Evolutionary conservation across 2,113 vertebrate genomes (phyloP), one percentile per base, ranked within the genome.

Genomic region (Scytalopus superciliaris): DNA sequence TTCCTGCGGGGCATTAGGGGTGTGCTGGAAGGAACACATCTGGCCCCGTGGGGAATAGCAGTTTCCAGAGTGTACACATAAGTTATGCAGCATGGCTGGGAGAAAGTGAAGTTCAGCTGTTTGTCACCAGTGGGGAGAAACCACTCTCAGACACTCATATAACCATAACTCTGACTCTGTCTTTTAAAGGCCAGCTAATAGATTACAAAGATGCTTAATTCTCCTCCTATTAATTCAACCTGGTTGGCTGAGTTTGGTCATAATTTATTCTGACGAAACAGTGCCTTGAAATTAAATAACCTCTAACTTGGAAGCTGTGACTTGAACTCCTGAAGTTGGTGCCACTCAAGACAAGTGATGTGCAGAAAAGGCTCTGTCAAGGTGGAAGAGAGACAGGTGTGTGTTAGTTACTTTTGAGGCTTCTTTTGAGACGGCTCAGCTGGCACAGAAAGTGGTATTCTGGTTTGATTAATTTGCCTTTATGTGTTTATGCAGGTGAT

Each of bases 401-500:
- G 2, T 45, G 6, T 21, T 45, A 35, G 4, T 84, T 75, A 72
- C 35, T 89, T 44, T 56, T 27, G 39, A 68, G 9, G 7, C 35
- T 49, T 39, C n/a, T 63, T 67, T 53, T 47, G 56, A 72, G 53
- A 25, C 60, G 21, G 14, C 14, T 88, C 9, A 6, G 4, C 37
- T 28, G 17, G 5, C 53, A 92, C 52, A 37, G 67, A 82, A 37
- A 23, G 9, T 31, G 23, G 19, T 13, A 4, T 85, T 83, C 40
- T 69, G 15, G 8, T 76, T 85, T 84, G 49, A 52, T 66, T 66
- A 0, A 0, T 70, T 84, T 68, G 14, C 3, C 10, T 68, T 68
- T 56, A 18, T 0, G 0, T 73, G 39, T 68, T 87, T 66, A 14
- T 70, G 24, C 10, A 56, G 25, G 4, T 0, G 1, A 27, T 66